Evolutionary conservation across 2,888 invertebrate genomes (phyloP).

Genomic region (Operophtera brumata): DNA sequence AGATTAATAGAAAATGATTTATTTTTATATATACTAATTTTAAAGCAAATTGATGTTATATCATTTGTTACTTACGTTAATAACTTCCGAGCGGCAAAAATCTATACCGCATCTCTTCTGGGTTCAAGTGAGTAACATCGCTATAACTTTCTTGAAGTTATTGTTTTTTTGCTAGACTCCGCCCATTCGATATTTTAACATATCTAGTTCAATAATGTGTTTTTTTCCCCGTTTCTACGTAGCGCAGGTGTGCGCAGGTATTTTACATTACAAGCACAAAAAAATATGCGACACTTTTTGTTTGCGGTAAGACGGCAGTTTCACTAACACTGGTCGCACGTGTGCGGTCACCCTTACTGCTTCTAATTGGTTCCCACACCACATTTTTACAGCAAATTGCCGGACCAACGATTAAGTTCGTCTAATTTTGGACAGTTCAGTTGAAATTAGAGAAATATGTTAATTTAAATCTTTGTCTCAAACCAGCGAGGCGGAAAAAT

Average conservation of each 20-base stretch:
- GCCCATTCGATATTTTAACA: no score
- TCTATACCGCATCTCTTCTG: no score
- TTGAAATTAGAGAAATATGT: conserved; percentile 75
- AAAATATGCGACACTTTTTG: not conserved
- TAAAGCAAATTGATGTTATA: no score
- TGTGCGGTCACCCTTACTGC: conserved; percentile 39
- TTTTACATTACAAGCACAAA: not conserved
- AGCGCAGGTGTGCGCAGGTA: not conserved
- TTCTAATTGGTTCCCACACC: conserved; percentile 66
- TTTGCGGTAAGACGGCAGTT: conserved; percentile 1
- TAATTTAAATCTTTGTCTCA: conserved; percentile 73
- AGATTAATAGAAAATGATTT: no score
- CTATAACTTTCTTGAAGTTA: no score
- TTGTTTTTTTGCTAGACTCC: no score
- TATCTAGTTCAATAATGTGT: no score
- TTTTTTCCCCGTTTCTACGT: no score
- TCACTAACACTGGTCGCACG: conserved; percentile 4
- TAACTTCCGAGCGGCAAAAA: no score
- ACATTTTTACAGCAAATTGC: conserved; percentile 68
- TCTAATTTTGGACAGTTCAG: conserved; percentile 74
- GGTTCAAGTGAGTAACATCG: no score
- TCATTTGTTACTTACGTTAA: no score
- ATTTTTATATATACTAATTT: no score
- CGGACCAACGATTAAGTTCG: conserved; percentile 61
- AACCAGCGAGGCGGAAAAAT: conserved; percentile 72